Conservation (phyloP, 1,140 invertebrate genomes). For the Periplaneta americana region DNA sequence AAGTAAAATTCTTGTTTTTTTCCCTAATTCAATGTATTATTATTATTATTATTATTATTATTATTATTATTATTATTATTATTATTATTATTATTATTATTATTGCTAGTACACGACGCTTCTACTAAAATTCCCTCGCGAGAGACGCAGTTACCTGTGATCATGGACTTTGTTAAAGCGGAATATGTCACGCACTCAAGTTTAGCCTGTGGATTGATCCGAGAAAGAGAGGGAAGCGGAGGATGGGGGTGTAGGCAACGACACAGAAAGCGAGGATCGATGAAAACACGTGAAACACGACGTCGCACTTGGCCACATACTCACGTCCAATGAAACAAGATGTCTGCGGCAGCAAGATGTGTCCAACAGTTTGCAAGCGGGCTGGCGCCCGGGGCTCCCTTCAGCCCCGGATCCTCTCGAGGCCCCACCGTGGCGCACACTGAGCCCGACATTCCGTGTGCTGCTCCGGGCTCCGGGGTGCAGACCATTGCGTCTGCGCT, state of each 20-base stretch:
- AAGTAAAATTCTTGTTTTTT: no score
- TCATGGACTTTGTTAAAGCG: not conserved
- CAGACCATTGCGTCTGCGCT: not conserved
- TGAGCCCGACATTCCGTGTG: not conserved
- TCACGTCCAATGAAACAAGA: not conserved
- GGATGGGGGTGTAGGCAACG: not conserved
- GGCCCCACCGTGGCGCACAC: not conserved
- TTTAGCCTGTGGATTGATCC: not conserved
- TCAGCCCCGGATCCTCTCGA: not conserved
- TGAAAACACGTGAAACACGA: not conserved
- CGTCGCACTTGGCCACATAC: not conserved
- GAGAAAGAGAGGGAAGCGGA: not conserved
- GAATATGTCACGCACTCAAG: not conserved
- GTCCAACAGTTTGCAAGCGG: not conserved
- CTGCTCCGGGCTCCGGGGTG: not conserved
- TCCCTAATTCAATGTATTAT: no score
- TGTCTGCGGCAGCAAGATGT: not conserved
- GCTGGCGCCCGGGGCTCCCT: not conserved
- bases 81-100: conserved; percentile 1
- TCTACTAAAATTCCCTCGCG: no score
- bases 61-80: not conserved
- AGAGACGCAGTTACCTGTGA: no score
- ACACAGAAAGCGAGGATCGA: not conserved
- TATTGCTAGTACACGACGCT: no score
- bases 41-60: not conserved